These are phyloP conservation scores for Peromyscus leucopus DNA, from an alignment of 2,113 vertebrate species.

Conservation along the genomic window DNA sequence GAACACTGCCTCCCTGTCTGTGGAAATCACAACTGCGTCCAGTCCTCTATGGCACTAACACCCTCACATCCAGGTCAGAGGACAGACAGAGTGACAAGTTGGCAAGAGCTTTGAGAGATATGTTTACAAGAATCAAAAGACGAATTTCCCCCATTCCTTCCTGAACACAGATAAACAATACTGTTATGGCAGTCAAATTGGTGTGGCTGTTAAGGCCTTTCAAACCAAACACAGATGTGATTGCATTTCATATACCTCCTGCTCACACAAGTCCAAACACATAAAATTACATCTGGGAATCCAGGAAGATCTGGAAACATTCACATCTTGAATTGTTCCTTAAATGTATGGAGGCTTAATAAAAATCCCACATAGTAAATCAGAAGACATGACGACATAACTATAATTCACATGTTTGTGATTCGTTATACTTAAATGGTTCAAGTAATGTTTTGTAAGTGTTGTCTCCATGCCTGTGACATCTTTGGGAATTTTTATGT, in stretches of 20 bases:
- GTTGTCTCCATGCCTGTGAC: not conserved
- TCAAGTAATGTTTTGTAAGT: constrained; percentile 63
- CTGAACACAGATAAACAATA: constrained; percentile 41
- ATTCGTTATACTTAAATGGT: constrained; percentile 58
- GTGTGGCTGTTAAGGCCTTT: not conserved
- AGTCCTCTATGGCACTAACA: not conserved
- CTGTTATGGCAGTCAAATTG: not conserved
- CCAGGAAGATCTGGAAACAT: not conserved
- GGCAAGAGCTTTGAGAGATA: not conserved
- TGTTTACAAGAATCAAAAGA: constrained; percentile 42
- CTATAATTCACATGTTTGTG: constrained; percentile 67
- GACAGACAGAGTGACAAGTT: constrained; percentile 8
- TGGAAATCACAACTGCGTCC: not conserved
- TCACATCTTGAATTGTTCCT: constrained; percentile 53
- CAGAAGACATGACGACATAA: constrained; percentile 41
- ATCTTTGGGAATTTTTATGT: constrained; percentile 68
- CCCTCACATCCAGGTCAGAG: not conserved
- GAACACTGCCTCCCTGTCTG: not conserved
- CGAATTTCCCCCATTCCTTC: not conserved
- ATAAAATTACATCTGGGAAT: constrained; percentile 30
- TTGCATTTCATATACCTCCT: not conserved
- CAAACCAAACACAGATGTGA: constrained; percentile 47
- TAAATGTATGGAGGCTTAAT: constrained; percentile 44
- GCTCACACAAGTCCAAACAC: not conserved
- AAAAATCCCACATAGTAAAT: constrained; percentile 27